Evolutionary conservation across 1,140 invertebrate genomes (phyloP).

Genomic region (Megalopta genalis): DNA sequence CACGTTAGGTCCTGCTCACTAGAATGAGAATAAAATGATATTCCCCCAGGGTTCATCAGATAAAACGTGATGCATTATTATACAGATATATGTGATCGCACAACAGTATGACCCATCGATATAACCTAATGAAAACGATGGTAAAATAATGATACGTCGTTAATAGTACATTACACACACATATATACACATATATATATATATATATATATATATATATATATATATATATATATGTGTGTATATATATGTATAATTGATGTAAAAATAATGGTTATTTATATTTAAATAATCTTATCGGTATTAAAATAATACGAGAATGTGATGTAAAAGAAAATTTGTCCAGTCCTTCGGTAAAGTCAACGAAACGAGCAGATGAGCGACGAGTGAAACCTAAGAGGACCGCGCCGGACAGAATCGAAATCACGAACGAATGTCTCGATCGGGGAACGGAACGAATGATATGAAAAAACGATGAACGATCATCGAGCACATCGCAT

Average conservation of each 20-base stretch:
- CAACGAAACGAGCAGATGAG: not conserved
- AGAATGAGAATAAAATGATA: conserved; percentile 48
- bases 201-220: no score
- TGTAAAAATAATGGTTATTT: conserved; percentile 35
- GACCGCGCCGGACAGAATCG: conserved; percentile 23
- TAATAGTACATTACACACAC: no score
- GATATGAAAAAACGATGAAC: conserved; percentile 20
- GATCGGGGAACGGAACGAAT: conserved; percentile 43
- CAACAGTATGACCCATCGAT: conserved; percentile 39
- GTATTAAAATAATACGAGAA: conserved; percentile 56
- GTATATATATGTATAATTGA: conserved; percentile 18
- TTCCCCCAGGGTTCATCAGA: conserved; percentile 25
- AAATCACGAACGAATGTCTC: conserved; percentile 31
- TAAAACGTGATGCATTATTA: conserved; percentile 47
- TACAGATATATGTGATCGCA: conserved; percentile 42
- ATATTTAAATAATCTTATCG: not conserved
- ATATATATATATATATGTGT: no score
- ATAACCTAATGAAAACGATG: conserved; percentile 11
- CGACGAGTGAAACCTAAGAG: conserved; percentile 7
- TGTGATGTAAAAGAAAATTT: conserved; percentile 54
- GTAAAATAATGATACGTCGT: not conserved
- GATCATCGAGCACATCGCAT: conserved; percentile 34
- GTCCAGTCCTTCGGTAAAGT: conserved; percentile 1
- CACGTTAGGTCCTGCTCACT: conserved; percentile 61
- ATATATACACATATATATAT: no score